These are phyloP conservation scores for Malurus splendens DNA, from an alignment of 2,797 vertebrate genomes.

Conservation along the genomic window DNA sequence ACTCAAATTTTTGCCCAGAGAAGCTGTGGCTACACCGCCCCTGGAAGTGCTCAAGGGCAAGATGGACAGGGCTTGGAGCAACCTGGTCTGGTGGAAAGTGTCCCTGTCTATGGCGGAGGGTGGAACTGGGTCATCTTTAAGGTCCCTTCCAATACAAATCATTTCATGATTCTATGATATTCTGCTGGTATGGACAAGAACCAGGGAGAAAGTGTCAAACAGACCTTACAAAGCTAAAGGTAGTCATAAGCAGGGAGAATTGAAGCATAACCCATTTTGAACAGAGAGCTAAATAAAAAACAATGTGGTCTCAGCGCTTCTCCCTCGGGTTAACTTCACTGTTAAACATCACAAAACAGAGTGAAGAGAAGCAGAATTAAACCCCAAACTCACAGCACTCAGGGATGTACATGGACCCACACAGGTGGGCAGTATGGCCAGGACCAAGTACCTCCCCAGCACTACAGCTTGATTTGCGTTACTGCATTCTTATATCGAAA, in stretches of 20 bases:
- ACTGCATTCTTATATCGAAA: not conserved
- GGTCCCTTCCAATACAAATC: not conserved
- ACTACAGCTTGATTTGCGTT: not conserved
- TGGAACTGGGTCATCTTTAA: not conserved
- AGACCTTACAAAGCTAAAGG: not conserved
- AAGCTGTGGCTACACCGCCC: not conserved
- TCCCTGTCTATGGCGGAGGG: not conserved
- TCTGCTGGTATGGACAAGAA: not conserved
- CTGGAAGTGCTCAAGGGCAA: not conserved
- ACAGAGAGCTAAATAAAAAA: not conserved
- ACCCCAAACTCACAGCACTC: not conserved
- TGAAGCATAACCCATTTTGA: not conserved
- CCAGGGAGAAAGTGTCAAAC: not conserved
- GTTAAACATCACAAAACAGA: not conserved
- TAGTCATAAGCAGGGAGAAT: not conserved
- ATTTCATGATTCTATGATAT: not conserved
- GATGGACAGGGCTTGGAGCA: not conserved
- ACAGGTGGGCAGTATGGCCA: accelerated
- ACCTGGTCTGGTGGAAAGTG: not conserved
- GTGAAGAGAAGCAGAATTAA: not conserved
- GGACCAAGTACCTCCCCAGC: not conserved
- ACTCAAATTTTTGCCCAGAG: not conserved
- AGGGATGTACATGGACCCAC: not conserved
- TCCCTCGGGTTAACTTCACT: not conserved
- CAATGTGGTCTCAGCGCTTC: not conserved